Evolutionary conservation across 2,113 vertebrate species (phyloP).

Genomic region (Carettochelys insculpta): DNA sequence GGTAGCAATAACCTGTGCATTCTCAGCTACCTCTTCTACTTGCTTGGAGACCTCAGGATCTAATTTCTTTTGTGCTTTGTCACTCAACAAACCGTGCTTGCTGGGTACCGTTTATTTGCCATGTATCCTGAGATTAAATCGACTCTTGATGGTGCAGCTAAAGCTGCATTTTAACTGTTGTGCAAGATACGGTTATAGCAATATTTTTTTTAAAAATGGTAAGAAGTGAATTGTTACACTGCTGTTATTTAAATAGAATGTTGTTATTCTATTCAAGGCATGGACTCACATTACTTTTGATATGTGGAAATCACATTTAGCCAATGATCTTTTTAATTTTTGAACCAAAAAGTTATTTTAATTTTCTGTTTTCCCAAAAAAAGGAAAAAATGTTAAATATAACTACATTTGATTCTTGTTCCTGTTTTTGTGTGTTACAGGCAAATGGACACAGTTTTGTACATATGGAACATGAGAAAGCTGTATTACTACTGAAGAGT

Average conservation of each 20-base stretch:
- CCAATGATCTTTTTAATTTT: not conserved
- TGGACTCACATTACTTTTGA: not conserved
- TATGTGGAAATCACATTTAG: too few species aligned
- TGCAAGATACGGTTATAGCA: not conserved
- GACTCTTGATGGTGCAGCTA: not conserved
- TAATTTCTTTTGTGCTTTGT: not conserved
- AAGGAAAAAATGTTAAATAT: rapidly evolving
- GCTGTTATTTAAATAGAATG: not conserved
- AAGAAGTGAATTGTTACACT: rapidly evolving
- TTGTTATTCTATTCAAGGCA: not conserved
- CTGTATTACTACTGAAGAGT: conserved; percentile 99
- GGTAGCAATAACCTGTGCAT: not conserved
- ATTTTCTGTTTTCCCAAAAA: rapidly evolving
- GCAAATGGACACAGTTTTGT: conserved; percentile 99
- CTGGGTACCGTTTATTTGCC: rapidly evolving
- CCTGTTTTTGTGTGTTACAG: conserved; percentile 86
- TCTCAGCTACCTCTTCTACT: not conserved
- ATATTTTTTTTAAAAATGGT: not conserved
- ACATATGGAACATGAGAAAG: conserved; percentile 98
- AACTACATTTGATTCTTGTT: not conserved
- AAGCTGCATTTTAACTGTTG: not conserved
- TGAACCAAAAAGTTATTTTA: not conserved
- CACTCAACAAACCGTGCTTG: not conserved
- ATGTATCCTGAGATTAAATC: rapidly evolving
- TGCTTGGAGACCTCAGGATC: not conserved